phyloP scores from a whole-genome alignment of 2,888 invertebrate genomes.

The Hedychridium roseum region DNA sequence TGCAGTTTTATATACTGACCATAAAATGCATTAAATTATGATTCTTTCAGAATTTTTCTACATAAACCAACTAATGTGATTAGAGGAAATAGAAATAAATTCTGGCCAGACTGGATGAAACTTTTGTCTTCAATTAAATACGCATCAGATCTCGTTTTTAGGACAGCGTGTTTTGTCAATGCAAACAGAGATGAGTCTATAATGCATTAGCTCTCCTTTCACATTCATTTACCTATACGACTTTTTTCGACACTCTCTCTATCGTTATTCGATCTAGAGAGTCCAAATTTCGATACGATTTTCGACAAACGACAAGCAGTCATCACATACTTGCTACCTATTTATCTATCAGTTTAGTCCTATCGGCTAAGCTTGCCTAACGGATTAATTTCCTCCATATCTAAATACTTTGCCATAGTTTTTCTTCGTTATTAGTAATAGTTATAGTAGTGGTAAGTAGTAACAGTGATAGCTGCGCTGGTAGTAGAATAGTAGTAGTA shows the following conservation, averaged over 20 bases:
- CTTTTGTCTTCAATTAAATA: too few relatives aligned
- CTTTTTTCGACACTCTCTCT: neutral
- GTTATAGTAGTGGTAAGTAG: neutral
- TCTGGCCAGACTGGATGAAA: too few relatives aligned
- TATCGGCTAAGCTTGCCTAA: slow-evolving; percentile 45
- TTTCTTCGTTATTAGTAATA: slow-evolving; percentile 16
- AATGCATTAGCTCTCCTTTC: neutral
- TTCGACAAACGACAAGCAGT: slow-evolving; percentile 17
- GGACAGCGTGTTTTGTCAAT: too few relatives aligned
- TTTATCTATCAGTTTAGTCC: slow-evolving; percentile 32
- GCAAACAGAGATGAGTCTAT: neutral
- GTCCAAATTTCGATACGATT: slow-evolving; percentile 28
- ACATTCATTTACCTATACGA: neutral
- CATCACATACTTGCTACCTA: slow-evolving; percentile 16
- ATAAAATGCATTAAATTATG: too few relatives aligned
- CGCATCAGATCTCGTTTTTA: too few relatives aligned
- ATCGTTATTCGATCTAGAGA: slow-evolving; percentile 1
- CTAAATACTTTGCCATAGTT: slow-evolving; percentile 32
- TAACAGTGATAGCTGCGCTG: neutral
- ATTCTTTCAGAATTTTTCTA: too few relatives aligned
- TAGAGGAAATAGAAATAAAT: too few relatives aligned
- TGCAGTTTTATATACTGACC: too few relatives aligned
- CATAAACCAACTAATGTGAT: too few relatives aligned
- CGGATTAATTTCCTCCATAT: slow-evolving; percentile 35
- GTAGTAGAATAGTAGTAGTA: slow-evolving; percentile 1